Evolutionary conservation across 2,113 vertebrate species (phyloP).

Genomic region (Alligator mississippiensis): DNA sequence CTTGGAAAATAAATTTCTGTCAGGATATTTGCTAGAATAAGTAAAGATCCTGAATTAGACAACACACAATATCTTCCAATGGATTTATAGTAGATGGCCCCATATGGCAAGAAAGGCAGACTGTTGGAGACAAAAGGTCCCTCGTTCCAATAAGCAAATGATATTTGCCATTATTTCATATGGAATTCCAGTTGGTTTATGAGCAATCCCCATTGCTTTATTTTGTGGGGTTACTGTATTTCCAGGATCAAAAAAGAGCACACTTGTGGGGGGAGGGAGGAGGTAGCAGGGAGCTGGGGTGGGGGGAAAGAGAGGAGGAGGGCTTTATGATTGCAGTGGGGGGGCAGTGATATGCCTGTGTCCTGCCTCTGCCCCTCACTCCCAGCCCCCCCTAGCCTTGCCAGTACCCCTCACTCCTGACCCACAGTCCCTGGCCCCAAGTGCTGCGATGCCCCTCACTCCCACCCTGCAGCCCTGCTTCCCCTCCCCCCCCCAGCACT

Average conservation of each 20-base stretch:
- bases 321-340: neutral
- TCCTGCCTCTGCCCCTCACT: neutral
- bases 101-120: neutral
- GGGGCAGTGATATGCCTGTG: too few species aligned
- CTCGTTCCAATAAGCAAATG: neutral
- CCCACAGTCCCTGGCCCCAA: too few species aligned
- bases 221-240: neutral
- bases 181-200: neutral
- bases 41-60: slow-evolving; percentile 12
- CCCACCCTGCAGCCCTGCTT: too few species aligned
- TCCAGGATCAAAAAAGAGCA: neutral
- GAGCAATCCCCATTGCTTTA: neutral
- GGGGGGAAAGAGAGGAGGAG: neutral
- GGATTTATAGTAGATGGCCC: neutral
- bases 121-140: neutral
- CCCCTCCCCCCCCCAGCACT: too few species aligned
- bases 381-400: too few species aligned
- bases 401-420: too few species aligned
- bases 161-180: neutral
- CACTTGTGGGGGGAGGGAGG: fast-evolving
- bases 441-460: too few species aligned
- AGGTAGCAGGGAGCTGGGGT: neutral
- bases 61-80: neutral
- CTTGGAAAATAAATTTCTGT: neutral
- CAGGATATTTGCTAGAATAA: neutral